Evolutionary conservation across 1,140 invertebrate species (phyloP), one percentile per base, ranked within the genome.

Genomic region (Acromyrmex echinatior): DNA sequence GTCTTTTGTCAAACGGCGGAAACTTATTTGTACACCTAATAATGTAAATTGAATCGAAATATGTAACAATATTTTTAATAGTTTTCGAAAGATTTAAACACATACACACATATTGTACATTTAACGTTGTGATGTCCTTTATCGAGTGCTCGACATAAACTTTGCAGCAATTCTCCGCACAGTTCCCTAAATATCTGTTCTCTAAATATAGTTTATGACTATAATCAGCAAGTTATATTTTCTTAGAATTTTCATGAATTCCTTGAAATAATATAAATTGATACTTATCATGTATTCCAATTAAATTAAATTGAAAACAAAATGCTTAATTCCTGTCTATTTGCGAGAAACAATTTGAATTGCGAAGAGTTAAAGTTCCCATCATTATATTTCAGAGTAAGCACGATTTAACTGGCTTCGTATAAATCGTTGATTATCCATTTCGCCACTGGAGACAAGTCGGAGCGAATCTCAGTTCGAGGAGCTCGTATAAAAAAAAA

Each of bases 371-470:
- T 45, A 51, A 70, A 70, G 14, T 78, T 25, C 14, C 39, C 10
- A 18, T 68, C 45, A 18, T 53, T 70, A 35, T 25, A 39, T 21
- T 25, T 56, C 31, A 7, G 18, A 35, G 6, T 51, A 56, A 71
- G 66, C 4, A 68, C 49, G 10, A 71, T 70, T 71, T 81, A 81
- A 81, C 78, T 70, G 49, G 65, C 65, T 71, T 39, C 28, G 49
- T 71, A 49, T 53, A 39, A 35, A 70, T 31, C n/a, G 78, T 71
- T 81, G 65, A 81, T 81, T 81, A 81, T 71, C 78, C 65, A 58
- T 71, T 71, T 81, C 65, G 65, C 31, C 65, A 56, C 49, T 53
- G 49, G 45, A 56, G 78, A 80, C 78, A 70, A 80, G 78, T 21
- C 65, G 31, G 31, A 81, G 65, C 65, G 18, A 81, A 81, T 81